Base-by-base conservation (phyloP, 2,797 vertebrate genomes). In the Octomys mimax region DNA sequence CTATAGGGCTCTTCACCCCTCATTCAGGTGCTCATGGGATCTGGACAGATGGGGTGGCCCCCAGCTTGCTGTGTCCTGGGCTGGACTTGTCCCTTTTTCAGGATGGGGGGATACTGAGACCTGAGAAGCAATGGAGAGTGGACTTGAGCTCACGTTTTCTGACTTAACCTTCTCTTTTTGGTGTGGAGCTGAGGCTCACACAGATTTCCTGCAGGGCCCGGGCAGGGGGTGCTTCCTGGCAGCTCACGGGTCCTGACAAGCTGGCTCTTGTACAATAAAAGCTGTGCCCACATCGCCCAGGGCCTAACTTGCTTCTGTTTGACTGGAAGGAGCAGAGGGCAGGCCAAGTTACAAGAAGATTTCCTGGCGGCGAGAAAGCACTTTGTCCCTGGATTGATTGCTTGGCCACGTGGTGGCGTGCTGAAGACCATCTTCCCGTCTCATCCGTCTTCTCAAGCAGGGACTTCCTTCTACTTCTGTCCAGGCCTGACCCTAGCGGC, bases 401-500 rank as follows among this genome's bases (percentile, higher is more conserved):
- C 11, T 7, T 0, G 28, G 8, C 9, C 13, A 0, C 8, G 6
- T 9, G 2, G n/a, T 36, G 3, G 0, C 1, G 33, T 52, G 5
- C 33, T 26, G 18, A 75, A 90, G 57, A 12, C 18, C 6, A 0
- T 3, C 46, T 42, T 70, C n/a, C 70, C 10, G 2, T 21, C 10
- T 57, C 16, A 2, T 6, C 19, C 36, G 1, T 33, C 57, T 61
- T 71, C n/a, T 80, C 19, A n/a, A 3, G 6, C 1, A 6, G 0
- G 18, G 1, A 59, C 64, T 8, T 42, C 52, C 46, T 21, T 24
- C 87, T 77, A 6, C 79, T 28, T 16, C 18, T 19, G 24, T 16
- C 24, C 36, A 3, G 59, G 68, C 59, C 61, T 26, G 16, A 59
- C 22, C 6, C 39, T 54, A 24, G 57, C 24, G 33, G 77, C 59